These are phyloP conservation scores for Plagodis dolabraria DNA, from an alignment of 2,888 invertebrate genomes.

Conservation along the genomic window DNA sequence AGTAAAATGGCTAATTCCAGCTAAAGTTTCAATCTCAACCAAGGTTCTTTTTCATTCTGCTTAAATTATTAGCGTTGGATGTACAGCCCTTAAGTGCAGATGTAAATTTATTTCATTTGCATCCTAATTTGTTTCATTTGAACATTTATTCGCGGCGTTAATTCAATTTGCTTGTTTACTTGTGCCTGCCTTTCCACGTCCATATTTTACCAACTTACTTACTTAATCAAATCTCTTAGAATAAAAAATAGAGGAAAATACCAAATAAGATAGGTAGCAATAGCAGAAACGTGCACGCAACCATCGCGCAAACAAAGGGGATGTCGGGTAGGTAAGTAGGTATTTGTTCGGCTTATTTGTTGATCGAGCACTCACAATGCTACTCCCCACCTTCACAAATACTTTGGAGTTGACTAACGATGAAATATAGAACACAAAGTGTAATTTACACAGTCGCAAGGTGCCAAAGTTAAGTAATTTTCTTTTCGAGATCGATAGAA, in stretches of 20 bases:
- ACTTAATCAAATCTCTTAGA: slow-evolving; percentile 16
- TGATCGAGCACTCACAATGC: slow-evolving; percentile 48
- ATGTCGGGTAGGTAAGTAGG: slow-evolving; percentile 42
- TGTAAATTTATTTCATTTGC: neutral
- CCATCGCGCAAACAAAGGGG: slow-evolving; percentile 53
- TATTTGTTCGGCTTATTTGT: slow-evolving; percentile 62
- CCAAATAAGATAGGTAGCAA: slow-evolving; percentile 17
- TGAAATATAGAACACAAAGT: slow-evolving; percentile 13
- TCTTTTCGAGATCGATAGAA: slow-evolving; percentile 1
- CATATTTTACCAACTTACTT: neutral
- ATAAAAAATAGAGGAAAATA: slow-evolving; percentile 15
- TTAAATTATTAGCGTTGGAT: no score
- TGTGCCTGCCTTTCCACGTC: neutral
- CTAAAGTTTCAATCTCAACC: no score
- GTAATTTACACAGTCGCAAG: slow-evolving; percentile 13
- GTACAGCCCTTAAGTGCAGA: no score
- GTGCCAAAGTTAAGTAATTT: slow-evolving; percentile 2
- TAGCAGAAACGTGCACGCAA: slow-evolving; percentile 46
- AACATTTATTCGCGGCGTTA: neutral
- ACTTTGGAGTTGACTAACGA: slow-evolving; percentile 36
- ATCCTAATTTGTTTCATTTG: neutral
- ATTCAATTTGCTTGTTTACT: neutral
- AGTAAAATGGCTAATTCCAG: no score
- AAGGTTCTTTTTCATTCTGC: no score
- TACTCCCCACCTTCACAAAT: slow-evolving; percentile 37